Evolutionary conservation across 2,113 vertebrate species (phyloP).

Genomic region (Triplophysa dalaica): DNA sequence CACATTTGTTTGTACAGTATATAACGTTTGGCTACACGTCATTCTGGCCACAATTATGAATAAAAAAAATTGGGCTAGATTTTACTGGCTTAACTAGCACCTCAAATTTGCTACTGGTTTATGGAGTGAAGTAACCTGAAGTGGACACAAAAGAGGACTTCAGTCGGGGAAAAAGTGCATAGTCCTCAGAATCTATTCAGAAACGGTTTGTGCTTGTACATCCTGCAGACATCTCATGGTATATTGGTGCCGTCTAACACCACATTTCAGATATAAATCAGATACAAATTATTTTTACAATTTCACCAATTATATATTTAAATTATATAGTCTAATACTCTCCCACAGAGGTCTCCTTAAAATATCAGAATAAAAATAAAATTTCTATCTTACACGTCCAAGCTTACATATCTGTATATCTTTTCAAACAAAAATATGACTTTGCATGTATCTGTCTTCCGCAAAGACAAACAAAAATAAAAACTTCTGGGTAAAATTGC

Average conservation of each 20-base stretch:
- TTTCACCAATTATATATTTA: slow-evolving; percentile 26
- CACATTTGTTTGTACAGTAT: not conserved
- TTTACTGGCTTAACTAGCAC: slow-evolving; percentile 15
- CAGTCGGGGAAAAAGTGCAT: slow-evolving; percentile 62
- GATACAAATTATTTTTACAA: slow-evolving; percentile 6
- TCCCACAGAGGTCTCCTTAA: slow-evolving; percentile 4
- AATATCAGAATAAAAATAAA: slow-evolving; percentile 21
- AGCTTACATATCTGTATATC: slow-evolving; percentile 47
- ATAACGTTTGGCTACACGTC: not conserved
- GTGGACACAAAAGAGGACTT: slow-evolving; percentile 22
- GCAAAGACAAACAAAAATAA: slow-evolving; percentile 53
- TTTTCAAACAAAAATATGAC: slow-evolving; percentile 52
- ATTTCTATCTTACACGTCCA: slow-evolving; percentile 9
- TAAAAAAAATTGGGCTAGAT: not conserved
- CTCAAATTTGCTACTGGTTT: not conserved
- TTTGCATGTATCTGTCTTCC: slow-evolving; percentile 50
- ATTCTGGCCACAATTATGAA: not conserved
- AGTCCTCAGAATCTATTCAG: slow-evolving; percentile 50
- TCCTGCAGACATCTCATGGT: slow-evolving; percentile 23
- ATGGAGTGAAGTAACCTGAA: not conserved
- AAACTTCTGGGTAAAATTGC: slow-evolving; percentile 40
- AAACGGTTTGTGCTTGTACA: slow-evolving; percentile 67
- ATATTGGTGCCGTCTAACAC: not conserved
- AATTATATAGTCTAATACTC: not conserved
- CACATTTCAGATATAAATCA: not conserved